Conservation (phyloP, 2,888 invertebrate species). For the Gnatocerus cornutus region DNA sequence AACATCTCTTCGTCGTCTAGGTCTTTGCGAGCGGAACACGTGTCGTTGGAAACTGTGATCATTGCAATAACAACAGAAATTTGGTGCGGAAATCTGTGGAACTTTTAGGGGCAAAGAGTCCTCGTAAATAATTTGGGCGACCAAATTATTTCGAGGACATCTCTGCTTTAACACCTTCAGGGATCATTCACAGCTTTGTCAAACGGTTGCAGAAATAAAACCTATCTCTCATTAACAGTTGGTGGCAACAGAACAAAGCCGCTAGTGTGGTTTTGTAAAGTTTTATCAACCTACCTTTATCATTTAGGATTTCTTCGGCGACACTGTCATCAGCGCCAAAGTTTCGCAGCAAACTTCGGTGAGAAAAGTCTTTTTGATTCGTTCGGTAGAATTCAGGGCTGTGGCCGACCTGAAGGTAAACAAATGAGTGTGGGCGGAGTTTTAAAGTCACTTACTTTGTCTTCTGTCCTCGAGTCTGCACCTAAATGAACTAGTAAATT, state of each 20-base stretch:
- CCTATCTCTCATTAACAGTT: neutral
- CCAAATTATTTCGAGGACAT: conserved; percentile 32
- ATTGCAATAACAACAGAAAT: conserved; percentile 35
- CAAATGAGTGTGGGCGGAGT: neutral
- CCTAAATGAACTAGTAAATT: conserved; percentile 89
- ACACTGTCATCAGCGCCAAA: conserved; percentile 80
- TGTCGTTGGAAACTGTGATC: conserved; percentile 81
- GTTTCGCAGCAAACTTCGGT: conserved; percentile 78
- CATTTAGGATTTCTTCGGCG: conserved; percentile 81
- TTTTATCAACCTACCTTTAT: conserved; percentile 78
- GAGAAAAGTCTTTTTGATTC: conserved; percentile 79
- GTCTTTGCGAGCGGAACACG: conserved; percentile 82
- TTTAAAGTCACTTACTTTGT: conserved; percentile 78
- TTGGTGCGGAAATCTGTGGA: conserved; percentile 32
- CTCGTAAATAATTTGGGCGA: conserved; percentile 26
- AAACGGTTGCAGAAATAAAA: conserved; percentile 9
- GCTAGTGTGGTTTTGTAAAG: conserved; percentile 49
- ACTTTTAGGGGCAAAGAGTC: conserved; percentile 12
- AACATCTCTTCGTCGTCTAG: conserved; percentile 82
- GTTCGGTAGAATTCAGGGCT: conserved; percentile 87
- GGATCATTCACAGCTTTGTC: conserved; percentile 9
- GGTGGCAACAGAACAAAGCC: conserved; percentile 60
- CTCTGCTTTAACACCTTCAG: conserved; percentile 10
- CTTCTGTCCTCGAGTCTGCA: conserved; percentile 86
- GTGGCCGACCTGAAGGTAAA: conserved; percentile 78